Evolutionary conservation across 2,888 invertebrate genomes (phyloP).

Genomic region (Aromia moschata): DNA sequence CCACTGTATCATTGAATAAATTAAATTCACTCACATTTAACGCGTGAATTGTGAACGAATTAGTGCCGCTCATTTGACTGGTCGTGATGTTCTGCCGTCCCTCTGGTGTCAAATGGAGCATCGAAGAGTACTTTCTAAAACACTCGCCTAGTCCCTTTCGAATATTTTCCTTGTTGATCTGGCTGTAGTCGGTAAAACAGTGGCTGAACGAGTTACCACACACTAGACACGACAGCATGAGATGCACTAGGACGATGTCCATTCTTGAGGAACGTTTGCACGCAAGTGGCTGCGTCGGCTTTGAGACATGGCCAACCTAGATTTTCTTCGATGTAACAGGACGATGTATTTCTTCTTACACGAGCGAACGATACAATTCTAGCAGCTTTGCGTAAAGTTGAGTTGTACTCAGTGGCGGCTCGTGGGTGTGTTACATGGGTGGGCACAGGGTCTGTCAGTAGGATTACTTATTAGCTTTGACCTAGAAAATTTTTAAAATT

Average conservation of each 20-base stretch:
- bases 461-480: no score
- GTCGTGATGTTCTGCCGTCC: not conserved
- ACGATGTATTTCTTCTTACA: not conserved
- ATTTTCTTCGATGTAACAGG: not conserved
- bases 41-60: not conserved
- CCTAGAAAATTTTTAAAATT: no score
- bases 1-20: conserved; percentile 10
- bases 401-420: no score
- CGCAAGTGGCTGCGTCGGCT: conserved; percentile 30
- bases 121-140: not conserved
- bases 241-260: conserved; percentile 32
- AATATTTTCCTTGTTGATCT: conserved; percentile 41
- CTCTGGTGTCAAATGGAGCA: no score
- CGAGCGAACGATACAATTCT: no score
- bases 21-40: conserved; percentile 10
- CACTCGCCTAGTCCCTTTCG: conserved; percentile 33
- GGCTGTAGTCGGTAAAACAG: conserved; percentile 28
- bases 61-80: not conserved
- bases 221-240: conserved; percentile 21
- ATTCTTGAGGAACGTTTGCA: conserved; percentile 32
- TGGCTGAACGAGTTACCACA: conserved; percentile 13
- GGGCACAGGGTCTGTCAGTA: no score
- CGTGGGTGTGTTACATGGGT: no score
- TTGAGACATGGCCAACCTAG: conserved; percentile 3
- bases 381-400: no score